phyloP scores from a whole-genome alignment of 2,113 vertebrate species.

The Pelvicachromis taeniatus region DNA sequence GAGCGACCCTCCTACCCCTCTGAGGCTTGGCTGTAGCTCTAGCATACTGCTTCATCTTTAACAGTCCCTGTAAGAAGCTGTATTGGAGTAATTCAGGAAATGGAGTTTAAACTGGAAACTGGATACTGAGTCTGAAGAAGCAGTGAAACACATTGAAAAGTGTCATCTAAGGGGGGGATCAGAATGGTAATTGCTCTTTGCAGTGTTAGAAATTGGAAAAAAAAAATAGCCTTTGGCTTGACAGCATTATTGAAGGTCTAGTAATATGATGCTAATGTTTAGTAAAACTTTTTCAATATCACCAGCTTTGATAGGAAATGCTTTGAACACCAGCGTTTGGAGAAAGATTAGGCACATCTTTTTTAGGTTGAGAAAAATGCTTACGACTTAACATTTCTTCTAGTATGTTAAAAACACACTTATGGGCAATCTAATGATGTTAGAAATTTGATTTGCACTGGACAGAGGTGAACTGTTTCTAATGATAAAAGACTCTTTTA shows the following conservation, averaged over 20 bases:
- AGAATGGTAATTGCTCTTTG: neutral
- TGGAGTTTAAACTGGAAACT: neutral
- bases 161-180: neutral
- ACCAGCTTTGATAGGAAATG: neutral
- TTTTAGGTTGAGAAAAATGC: neutral
- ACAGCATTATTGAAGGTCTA: neutral
- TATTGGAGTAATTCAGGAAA: neutral
- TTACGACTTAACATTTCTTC: neutral
- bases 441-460: neutral
- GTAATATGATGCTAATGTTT: neutral
- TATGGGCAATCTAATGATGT: neutral
- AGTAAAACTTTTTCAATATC: neutral
- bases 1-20: neutral
- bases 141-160: neutral
- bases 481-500: neutral
- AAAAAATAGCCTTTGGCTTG: neutral
- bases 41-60: neutral
- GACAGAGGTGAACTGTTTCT: neutral
- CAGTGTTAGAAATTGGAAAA: neutral
- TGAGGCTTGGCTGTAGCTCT: neutral
- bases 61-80: neutral
- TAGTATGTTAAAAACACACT: neutral
- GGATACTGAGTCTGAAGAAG: neutral
- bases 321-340: neutral
- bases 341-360: neutral